Conservation (phyloP, 2,888 invertebrate species). For the Mystacides longicornis region DNA sequence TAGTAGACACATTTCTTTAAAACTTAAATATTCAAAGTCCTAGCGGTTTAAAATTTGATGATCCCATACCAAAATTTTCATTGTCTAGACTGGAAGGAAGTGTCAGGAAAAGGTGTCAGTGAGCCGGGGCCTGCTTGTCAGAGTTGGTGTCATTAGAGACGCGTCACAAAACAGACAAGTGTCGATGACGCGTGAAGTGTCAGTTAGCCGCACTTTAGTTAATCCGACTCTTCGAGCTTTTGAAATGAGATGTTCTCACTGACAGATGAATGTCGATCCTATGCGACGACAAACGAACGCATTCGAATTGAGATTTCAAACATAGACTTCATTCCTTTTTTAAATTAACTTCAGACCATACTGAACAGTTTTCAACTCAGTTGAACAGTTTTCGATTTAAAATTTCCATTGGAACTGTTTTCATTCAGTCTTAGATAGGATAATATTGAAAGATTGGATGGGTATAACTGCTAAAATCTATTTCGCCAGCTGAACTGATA, state of each 20-base stretch:
- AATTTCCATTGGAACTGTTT: too few relatives aligned
- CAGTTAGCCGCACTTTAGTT: constrained; percentile 8
- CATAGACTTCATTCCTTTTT: too few relatives aligned
- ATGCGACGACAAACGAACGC: too few relatives aligned
- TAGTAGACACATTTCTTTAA: neutral
- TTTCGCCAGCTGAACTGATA: too few relatives aligned
- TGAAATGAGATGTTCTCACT: neutral
- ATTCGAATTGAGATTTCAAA: too few relatives aligned
- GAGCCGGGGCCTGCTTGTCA: neutral
- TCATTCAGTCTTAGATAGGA: too few relatives aligned
- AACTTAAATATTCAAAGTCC: neutral
- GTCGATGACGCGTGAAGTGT: constrained; percentile 24
- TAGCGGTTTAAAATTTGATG: neutral
- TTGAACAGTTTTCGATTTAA: too few relatives aligned
- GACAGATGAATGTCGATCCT: neutral
- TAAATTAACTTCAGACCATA: too few relatives aligned
- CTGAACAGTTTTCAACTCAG: too few relatives aligned
- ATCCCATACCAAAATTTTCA: neutral
- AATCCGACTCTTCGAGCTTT: neutral
- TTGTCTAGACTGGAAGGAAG: neutral
- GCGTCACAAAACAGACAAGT: constrained; percentile 4
- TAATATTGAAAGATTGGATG: too few relatives aligned
- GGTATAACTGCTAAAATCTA: too few relatives aligned
- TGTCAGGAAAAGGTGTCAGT: constrained; percentile 5
- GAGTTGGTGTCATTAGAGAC: neutral